phyloP scores from a whole-genome alignment of 30 jellyfish, hydroid and myxozoan genomes.

The Nemopilema nomurai region DNA sequence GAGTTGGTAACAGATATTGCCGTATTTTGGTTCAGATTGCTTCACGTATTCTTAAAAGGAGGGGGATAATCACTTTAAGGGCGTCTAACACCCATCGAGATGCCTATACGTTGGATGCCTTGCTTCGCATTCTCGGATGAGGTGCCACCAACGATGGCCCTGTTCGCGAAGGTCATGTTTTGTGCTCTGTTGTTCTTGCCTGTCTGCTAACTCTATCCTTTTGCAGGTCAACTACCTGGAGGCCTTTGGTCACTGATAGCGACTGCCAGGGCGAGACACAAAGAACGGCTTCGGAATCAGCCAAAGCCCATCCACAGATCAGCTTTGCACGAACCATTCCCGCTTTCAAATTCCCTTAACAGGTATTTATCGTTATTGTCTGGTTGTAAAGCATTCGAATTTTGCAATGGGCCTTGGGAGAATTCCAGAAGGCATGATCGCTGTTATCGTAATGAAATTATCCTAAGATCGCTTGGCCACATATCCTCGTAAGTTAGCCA shows the following conservation, averaged over 20 bases:
- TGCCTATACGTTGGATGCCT: neutral
- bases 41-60: neutral
- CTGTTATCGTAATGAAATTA: neutral
- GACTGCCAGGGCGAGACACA: conserved; percentile 12
- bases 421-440: neutral
- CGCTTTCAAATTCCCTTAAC: neutral
- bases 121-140: neutral
- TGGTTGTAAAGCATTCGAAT: neutral
- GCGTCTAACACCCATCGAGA: neutral
- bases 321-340: conserved; percentile 15
- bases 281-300: neutral
- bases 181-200: neutral
- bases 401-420: neutral
- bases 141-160: conserved; percentile 11
- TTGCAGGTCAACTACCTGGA: conserved; percentile 56
- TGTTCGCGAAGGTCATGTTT: conserved; percentile 2
- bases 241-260: conserved; percentile 3
- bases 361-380: neutral
- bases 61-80: neutral
- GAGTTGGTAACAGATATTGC: too few relatives aligned
- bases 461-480: neutral
- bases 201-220: neutral
- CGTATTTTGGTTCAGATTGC: too few relatives aligned
- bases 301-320: conserved; percentile 34
- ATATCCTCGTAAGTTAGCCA: neutral